These are phyloP conservation scores for Pseudopipra pipra DNA, from an alignment of 2,113 vertebrate species.

Conservation along the genomic window DNA sequence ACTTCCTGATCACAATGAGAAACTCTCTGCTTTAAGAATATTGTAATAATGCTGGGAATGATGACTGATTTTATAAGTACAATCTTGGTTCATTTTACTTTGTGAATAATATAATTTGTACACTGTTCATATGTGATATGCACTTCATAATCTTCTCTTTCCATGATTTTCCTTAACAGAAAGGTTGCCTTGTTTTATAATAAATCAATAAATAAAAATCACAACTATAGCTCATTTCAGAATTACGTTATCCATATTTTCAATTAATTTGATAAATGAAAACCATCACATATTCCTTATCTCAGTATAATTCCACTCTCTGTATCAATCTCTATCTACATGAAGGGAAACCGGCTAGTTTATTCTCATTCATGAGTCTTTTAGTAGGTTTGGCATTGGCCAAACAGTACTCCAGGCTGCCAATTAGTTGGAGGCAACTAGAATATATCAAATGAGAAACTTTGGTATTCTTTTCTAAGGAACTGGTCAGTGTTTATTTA, in stretches of 20 bases:
- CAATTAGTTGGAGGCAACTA: not conserved
- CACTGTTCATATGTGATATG: not conserved
- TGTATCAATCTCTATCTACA: not conserved
- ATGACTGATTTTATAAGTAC: not conserved
- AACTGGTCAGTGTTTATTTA: not conserved
- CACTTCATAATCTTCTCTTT: not conserved
- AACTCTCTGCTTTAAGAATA: not conserved
- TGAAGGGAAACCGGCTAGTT: not conserved
- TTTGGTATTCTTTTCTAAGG: not conserved
- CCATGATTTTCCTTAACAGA: not conserved
- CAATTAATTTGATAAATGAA: not conserved
- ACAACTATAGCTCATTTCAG: not conserved
- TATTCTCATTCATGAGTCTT: not conserved
- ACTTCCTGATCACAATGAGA: not conserved
- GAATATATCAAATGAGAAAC: not conserved
- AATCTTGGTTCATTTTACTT: not conserved
- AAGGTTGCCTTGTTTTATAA: not conserved
- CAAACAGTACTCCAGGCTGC: not conserved
- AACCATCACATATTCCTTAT: not conserved
- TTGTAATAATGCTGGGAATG: not conserved
- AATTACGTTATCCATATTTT: not conserved
- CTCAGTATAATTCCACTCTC: not conserved
- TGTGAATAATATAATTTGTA: not conserved
- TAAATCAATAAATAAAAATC: not conserved
- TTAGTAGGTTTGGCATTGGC: not conserved